A percentile compares a stretch with the other conserved stretches of the same genome.
Conservation (phyloP, 2,888 invertebrate genomes). For the Nycteola revayana region DNA sequence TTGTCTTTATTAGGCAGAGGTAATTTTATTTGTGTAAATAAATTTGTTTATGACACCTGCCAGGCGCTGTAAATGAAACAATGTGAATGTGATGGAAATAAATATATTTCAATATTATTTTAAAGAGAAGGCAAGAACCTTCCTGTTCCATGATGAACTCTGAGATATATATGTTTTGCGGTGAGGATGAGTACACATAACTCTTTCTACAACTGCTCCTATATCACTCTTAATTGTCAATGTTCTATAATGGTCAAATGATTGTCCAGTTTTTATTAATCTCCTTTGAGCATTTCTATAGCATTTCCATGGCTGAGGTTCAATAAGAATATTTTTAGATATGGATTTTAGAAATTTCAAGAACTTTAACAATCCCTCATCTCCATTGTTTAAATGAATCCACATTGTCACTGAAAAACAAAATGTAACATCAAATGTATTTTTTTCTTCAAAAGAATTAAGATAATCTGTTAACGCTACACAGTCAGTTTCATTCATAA, state of each 20-base stretch:
- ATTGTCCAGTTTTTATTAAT: conserved; percentile 83
- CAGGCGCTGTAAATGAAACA: too few relatives aligned
- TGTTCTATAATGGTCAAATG: conserved; percentile 82
- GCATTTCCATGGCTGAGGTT: conserved; percentile 94
- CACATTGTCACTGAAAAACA: conserved; percentile 95
- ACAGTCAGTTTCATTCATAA: conserved; percentile 73
- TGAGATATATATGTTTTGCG: conserved; percentile 80
- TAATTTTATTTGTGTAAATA: too few relatives aligned
- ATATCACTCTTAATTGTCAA: conserved; percentile 84
- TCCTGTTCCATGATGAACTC: conserved; percentile 86
- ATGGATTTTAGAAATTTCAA: conserved; percentile 78
- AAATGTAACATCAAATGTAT: conserved; percentile 85
- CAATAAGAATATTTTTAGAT: conserved; percentile 85
- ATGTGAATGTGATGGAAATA: too few relatives aligned
- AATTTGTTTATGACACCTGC: too few relatives aligned
- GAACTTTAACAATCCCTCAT: conserved; percentile 85
- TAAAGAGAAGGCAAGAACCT: conserved; percentile 83
- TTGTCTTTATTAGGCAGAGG: too few relatives aligned
- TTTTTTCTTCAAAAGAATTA: conserved; percentile 47
- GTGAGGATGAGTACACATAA: conserved; percentile 70
- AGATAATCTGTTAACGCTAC: conserved; percentile 73
- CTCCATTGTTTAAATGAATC: conserved; percentile 93
- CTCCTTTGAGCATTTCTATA: conserved; percentile 89
- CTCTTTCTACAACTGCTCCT: conserved; percentile 82
- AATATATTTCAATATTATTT: too few relatives aligned